A percentile compares a stretch with the other conserved stretches of the same genome.
Conservation (phyloP, 2,113 vertebrate genomes). For the Pungitius pungitius region DNA sequence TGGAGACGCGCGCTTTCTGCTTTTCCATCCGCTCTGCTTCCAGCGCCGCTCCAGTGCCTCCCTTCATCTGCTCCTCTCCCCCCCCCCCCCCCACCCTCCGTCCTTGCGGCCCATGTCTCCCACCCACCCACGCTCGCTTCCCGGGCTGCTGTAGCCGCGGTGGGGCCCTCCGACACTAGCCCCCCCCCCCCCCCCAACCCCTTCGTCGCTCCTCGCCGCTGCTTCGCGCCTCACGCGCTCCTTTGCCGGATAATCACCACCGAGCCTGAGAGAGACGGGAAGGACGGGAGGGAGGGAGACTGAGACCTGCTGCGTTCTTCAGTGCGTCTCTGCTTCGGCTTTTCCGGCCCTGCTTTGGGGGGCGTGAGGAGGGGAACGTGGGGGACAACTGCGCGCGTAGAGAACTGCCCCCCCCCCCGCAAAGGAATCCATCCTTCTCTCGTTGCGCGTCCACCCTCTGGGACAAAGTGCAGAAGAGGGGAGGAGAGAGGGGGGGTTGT, state of each 20-base stretch:
- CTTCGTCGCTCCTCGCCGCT: constrained; percentile 34
- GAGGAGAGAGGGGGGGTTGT: constrained; percentile 64
- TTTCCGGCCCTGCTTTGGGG: constrained; percentile 14
- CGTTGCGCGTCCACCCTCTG: constrained; percentile 46
- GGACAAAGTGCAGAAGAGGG: constrained; percentile 71
- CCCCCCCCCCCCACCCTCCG: neutral
- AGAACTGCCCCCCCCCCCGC: constrained; percentile 21
- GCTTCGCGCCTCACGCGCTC: constrained; percentile 43
- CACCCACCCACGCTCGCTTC: constrained; percentile 51
- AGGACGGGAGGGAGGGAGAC: constrained; percentile 26
- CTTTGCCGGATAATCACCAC: constrained; percentile 49
- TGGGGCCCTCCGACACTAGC: constrained; percentile 44
- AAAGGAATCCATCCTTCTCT: constrained; percentile 55
- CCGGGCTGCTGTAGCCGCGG: constrained; percentile 47
- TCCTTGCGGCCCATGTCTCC: constrained; percentile 45
- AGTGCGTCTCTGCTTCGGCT: constrained; percentile 33
- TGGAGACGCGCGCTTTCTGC: constrained; percentile 52
- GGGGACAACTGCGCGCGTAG: constrained; percentile 35
- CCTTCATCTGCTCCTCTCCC: too few relatives aligned
- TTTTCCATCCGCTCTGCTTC: constrained; percentile 52
- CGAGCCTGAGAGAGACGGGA: constrained; percentile 35
- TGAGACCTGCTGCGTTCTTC: constrained; percentile 56
- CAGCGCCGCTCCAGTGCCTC: constrained; percentile 65
- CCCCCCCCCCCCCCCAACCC: constrained; percentile 38
- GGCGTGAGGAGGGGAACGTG: neutral